Base-by-base conservation (phyloP, 2,888 invertebrate genomes). In the Acronicta aceris region DNA sequence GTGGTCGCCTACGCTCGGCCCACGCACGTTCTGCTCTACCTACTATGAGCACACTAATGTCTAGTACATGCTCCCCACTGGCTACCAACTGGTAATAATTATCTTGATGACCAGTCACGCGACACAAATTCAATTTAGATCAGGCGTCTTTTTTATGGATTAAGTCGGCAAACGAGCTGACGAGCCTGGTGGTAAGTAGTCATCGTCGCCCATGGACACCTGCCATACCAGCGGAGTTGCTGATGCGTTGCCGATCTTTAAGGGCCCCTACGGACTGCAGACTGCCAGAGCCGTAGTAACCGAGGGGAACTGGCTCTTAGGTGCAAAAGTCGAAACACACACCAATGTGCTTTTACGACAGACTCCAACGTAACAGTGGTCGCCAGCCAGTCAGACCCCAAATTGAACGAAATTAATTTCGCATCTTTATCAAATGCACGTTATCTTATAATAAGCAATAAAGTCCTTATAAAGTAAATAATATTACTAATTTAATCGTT, bases 1-100 rank as follows among this genome's bases (percentile, higher is more conserved):
- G 78, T 73, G 82, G 74, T 71, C 85, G 84, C 90, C 88, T 84
- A 87, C 90, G 81, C 86, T 69, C 77, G 64, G 43, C 78, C 71
- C 62, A 69, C 82, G 74, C 66, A 52, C 53, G 38, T 62, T 50
- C 43, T 45, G 59, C 65, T 61, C 79, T 75, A 70, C 82, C 79
- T 76, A 81, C 83, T 79, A 76, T 69, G 73, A 65, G 58, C 71
- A 67, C 71, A 69, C 76, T 62, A 64, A 78, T 67, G 46, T 69
- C 63, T 71, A 65, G 69, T 71, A 60, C 51, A 63, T 60, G 58
- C 73, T 74, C 58, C 77, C 78, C 74, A 76, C 78, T 63, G 65
- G 56, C 65, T 63, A 76, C 78, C 76, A 64, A 68, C 75, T 76
- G 61, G 76, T 74, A 74, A 82, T 85, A 84, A 86, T 85, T 86